phyloP scores from a whole-genome alignment of 2,797 vertebrate genomes.

The Amazona finschi region DNA sequence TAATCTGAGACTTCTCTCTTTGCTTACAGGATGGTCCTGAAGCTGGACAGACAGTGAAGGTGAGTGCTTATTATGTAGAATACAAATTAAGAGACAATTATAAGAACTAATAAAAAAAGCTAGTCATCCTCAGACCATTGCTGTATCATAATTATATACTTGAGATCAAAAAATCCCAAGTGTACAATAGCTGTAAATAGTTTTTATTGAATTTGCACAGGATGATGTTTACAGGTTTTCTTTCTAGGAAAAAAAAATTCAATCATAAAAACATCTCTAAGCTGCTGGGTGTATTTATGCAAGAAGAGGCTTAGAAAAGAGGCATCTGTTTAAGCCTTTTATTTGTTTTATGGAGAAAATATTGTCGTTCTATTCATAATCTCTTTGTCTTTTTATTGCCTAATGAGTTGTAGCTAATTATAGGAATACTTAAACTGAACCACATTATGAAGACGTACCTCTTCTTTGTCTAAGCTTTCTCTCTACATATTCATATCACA shows the following conservation, averaged over 20 bases:
- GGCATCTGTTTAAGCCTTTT: conserved; percentile 22
- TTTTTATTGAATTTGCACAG: conserved; percentile 40
- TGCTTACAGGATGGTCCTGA: conserved; percentile 87
- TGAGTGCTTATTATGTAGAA: conserved; percentile 82
- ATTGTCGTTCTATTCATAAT: conserved; percentile 21
- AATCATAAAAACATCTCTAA: not conserved
- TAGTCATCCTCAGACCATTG: conserved; percentile 36
- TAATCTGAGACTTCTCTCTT: conserved; percentile 61
- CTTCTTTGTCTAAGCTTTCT: not conserved
- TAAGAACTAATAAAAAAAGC: conserved; percentile 64
- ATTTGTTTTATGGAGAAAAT: conserved; percentile 42
- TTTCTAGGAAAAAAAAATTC: not conserved
- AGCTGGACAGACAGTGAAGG: conserved; percentile 93
- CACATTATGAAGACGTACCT: conserved; percentile 15
- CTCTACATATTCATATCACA: not conserved
- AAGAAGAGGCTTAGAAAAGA: not conserved
- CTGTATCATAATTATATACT: conserved; percentile 51
- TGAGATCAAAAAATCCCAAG: conserved; percentile 52
- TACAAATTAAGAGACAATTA: conserved; percentile 69
- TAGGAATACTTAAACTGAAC: conserved; percentile 28
- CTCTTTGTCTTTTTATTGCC: conserved; percentile 50
- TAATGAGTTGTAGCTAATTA: conserved; percentile 63
- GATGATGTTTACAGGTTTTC: conserved; percentile 43
- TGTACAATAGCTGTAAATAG: conserved; percentile 43
- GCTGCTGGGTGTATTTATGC: conserved; percentile 1